Evolutionary conservation across 2,797 vertebrate species (phyloP).

Genomic region (Lithobates sylvaticus): DNA sequence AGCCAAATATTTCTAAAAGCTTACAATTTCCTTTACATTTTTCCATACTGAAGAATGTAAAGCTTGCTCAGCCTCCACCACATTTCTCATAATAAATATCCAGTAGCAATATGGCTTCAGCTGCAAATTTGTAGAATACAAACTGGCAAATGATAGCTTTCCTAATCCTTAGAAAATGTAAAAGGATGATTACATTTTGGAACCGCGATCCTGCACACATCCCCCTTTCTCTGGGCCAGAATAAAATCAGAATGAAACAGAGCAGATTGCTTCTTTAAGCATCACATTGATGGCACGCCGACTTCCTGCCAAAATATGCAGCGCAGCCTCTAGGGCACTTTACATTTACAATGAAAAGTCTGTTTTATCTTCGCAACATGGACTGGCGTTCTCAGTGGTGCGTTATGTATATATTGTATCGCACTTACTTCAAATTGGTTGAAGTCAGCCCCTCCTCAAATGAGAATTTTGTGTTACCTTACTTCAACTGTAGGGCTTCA

Average conservation of each 20-base stretch:
- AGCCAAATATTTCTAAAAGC: neutral
- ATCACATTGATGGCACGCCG: slow-evolving; percentile 13
- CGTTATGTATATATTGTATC: slow-evolving; percentile 2
- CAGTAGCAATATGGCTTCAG: neutral
- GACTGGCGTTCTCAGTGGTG: slow-evolving; percentile 4
- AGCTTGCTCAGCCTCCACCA: neutral
- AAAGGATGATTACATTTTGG: neutral
- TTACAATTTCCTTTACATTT: neutral
- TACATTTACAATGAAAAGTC: slow-evolving; percentile 28
- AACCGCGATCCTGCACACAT: neutral
- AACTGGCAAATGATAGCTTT: neutral
- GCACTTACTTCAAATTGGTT: neutral
- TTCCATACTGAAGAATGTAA: neutral
- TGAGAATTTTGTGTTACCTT: slow-evolving; percentile 5
- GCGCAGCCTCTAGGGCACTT: slow-evolving; percentile 28
- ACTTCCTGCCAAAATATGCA: slow-evolving; percentile 29
- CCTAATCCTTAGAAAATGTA: neutral
- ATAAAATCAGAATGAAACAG: slow-evolving; percentile 22
- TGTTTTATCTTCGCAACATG: slow-evolving; percentile 45
- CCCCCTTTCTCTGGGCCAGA: neutral
- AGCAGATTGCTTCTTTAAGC: slow-evolving; percentile 44
- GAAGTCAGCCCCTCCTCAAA: neutral
- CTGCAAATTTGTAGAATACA: neutral
- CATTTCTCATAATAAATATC: neutral
- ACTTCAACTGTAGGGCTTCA: neutral